These are phyloP conservation scores for Notothenia coriiceps DNA, from an alignment of 2,113 vertebrate genomes.

Conservation along the genomic window DNA sequence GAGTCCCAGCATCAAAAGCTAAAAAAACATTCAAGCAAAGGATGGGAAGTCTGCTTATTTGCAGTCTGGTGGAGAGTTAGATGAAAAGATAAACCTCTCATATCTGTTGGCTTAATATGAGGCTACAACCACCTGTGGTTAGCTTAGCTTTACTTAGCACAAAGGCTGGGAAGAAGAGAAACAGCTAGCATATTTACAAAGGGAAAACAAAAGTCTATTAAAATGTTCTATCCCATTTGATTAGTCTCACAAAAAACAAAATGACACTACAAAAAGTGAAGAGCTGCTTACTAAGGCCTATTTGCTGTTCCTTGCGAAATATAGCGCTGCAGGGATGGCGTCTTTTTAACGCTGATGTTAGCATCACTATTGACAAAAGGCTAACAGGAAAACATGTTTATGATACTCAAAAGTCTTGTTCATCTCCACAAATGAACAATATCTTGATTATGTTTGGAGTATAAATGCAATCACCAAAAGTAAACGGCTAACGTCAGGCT, in stretches of 20 bases:
- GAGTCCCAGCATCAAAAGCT: neutral
- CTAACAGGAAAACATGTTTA: too few species aligned
- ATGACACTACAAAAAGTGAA: neutral
- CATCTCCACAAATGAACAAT: too few species aligned
- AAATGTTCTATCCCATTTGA: neutral
- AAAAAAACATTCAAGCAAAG: constrained; percentile 3
- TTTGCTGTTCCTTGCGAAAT: too few species aligned
- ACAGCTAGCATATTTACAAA: neutral
- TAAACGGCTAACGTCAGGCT: too few species aligned
- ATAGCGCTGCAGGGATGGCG: too few species aligned
- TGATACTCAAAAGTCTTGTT: too few species aligned
- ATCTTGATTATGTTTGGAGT: too few species aligned
- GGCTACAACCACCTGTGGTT: neutral
- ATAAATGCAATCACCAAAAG: too few species aligned
- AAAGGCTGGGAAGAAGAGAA: neutral
- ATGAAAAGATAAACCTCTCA: neutral
- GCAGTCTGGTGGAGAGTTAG: neutral
- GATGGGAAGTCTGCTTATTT: neutral
- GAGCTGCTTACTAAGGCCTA: too few species aligned
- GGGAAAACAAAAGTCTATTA: neutral
- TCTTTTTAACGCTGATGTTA: too few species aligned
- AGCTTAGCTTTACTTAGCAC: neutral
- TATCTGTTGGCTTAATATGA: neutral
- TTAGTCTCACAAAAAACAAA: neutral
- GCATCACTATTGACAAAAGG: too few species aligned